Evolutionary conservation across 1,140 invertebrate species (phyloP).

Genomic region (Ericerus pela): DNA sequence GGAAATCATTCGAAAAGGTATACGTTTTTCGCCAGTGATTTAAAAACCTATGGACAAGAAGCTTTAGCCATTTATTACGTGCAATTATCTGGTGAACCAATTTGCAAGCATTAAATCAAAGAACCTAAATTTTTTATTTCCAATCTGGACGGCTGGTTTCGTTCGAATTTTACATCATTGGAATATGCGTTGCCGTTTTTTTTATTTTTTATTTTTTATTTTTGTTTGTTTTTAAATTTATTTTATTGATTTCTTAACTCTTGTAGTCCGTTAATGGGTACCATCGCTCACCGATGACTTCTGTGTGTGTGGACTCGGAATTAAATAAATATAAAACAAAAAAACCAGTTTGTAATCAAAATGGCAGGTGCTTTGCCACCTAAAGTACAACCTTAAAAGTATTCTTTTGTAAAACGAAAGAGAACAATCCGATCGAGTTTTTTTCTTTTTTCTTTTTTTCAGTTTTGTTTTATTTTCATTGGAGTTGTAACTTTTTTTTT

Average conservation of each 20-base stretch:
- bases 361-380: constrained; percentile 11
- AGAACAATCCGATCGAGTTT: constrained; percentile 11
- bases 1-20: no score
- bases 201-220: not conserved
- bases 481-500: constrained; percentile 1
- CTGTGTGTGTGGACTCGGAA: not conserved
- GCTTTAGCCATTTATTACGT: no score
- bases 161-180: not conserved
- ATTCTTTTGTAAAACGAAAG: constrained; percentile 9
- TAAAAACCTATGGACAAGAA: no score
- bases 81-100: no score
- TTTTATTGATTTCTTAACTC: no score
- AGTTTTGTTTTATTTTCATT: constrained; percentile 4
- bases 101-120: no score
- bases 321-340: constrained; percentile 6
- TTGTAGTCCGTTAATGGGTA: not conserved
- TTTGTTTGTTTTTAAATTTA: no score
- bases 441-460: constrained; percentile 4
- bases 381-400: constrained; percentile 12
- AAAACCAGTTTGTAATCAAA: constrained; percentile 12
- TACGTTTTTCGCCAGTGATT: no score
- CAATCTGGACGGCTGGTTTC: not conserved
- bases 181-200: not conserved
- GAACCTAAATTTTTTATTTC: no score
- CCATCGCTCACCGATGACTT: constrained; percentile 7